Evolutionary conservation across 2,797 vertebrate species (phyloP), one percentile per base, ranked within the genome.

Genomic region (Lindbergichthys nudifrons): DNA sequence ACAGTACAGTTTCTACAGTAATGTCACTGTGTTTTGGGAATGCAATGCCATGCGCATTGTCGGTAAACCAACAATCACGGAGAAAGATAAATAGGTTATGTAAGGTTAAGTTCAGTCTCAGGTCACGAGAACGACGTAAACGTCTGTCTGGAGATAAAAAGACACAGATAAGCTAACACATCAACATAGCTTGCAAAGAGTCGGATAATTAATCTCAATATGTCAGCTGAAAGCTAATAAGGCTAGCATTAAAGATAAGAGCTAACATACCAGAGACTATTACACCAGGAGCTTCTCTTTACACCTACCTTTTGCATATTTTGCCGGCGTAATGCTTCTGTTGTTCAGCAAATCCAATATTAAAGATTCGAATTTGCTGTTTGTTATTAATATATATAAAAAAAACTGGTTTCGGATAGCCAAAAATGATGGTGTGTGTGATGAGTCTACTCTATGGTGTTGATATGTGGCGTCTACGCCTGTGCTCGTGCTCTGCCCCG

Each of bases 261-360:
- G 51, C 53, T 1, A 9, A 36, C 8, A 36, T 36, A 36, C 8
- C 21, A 3, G 5, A 39, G 0, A n/a, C 61, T 30, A 1, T 23
- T 30, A 18, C 4, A n/a, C 41, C 4, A 21, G 50, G 46, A 1
- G 45, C 16, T 30, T 11, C 30, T 19, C 2, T 45, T 1, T 21
- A 45, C 26, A 15, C 85, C 54, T 14, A 89, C 88, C 85, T 67
- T 78, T 14, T 51, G 81, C 14, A 67, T 50, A 57, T 46, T 65
- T 51, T 48, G 19, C 23, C 23, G 65, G 12, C 23, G 57, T 12
- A 1, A 6, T 0, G 19, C 42, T 45, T n/a, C 32, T 13, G n/a
- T 39, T 39, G 52, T 46, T 42, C 43, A 1, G 69, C 5, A 30
- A 11, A 23, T 8, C 5, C 3, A 19, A 5, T 11, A 23, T 26